Percentiles rank a stretch among this genome's conserved stretches.
Evolutionary conservation across 2,113 vertebrate species (phyloP).

Genomic region (Thalassarche chlororhynchos): DNA sequence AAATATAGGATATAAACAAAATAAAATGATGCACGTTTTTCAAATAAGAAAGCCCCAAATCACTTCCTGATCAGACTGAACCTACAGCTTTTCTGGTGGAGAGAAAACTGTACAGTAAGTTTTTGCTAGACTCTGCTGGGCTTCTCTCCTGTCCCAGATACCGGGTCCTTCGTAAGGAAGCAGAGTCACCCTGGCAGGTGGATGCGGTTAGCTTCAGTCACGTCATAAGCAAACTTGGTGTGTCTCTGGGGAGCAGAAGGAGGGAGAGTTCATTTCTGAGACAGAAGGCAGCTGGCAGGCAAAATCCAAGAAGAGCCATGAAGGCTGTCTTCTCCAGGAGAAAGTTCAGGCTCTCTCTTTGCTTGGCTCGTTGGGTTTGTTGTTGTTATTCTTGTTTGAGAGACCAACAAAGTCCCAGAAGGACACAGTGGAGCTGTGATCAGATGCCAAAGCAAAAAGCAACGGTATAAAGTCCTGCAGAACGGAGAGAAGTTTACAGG

Average conservation of each 20-base stretch:
- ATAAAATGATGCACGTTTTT: neutral
- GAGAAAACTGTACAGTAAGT: neutral
- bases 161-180: neutral
- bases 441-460: conserved; percentile 15
- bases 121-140: neutral
- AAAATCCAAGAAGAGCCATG: neutral
- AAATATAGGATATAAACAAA: neutral
- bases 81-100: neutral
- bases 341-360: conserved; percentile 29
- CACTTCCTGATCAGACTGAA: neutral
- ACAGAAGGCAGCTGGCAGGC: conserved; percentile 8
- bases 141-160: neutral
- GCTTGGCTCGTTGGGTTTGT: neutral
- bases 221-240: neutral
- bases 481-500: neutral
- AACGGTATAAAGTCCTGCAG: neutral
- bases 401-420: conserved; percentile 5
- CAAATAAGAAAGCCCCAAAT: neutral
- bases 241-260: neutral
- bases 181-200: neutral
- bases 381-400: conserved; percentile 54
- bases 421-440: neutral
- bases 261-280: neutral
- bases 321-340: neutral
- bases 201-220: neutral